Evolutionary conservation across 2,113 vertebrate species (phyloP).

Genomic region (Gopherus flavomarginatus): DNA sequence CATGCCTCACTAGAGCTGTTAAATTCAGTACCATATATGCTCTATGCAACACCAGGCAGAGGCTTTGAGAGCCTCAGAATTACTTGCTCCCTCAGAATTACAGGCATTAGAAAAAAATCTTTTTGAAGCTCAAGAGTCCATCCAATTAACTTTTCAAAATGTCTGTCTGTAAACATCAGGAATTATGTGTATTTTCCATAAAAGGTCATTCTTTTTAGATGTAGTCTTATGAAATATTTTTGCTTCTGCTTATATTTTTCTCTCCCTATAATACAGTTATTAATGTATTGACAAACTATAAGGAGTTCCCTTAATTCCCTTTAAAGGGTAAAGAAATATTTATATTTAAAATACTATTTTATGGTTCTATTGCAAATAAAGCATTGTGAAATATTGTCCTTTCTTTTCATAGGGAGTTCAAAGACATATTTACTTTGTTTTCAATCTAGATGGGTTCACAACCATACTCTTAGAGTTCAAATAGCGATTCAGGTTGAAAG

Average conservation of each 20-base stretch:
- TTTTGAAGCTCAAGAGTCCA: not conserved
- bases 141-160: not conserved
- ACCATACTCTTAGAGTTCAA: not conserved
- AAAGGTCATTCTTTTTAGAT: not conserved
- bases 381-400: not conserved
- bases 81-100: not conserved
- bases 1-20: no score
- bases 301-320: not conserved
- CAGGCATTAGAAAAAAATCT: not conserved
- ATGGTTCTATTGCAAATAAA: not conserved
- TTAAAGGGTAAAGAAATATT: not conserved
- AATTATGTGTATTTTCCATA: not conserved
- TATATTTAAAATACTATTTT: constrained; percentile 21
- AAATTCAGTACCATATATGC: no score
- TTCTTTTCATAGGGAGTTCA: not conserved
- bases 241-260: no score
- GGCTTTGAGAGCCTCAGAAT: not conserved
- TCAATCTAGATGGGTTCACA: not conserved
- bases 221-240: not conserved
- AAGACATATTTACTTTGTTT: not conserved
- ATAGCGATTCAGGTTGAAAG: not conserved
- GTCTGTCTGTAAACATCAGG: no score
- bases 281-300: no score
- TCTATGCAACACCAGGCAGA: not conserved
- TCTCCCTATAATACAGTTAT: no score